These are phyloP conservation scores for Allobates femoralis DNA, from an alignment of 2,797 vertebrate genomes.

Conservation along the genomic window DNA sequence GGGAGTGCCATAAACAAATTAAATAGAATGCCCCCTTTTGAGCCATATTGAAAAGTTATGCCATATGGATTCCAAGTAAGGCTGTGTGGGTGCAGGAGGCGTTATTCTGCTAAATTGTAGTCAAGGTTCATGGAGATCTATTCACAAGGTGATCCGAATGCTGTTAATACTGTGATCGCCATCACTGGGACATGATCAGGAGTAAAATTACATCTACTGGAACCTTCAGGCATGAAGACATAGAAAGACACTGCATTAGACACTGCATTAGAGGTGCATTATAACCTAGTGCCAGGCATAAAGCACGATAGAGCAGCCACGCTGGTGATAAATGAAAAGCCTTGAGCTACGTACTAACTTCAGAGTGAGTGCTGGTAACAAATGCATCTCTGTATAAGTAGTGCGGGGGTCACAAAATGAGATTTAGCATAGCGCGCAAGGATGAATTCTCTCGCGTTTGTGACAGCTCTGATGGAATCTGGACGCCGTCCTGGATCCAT, in stretches of 20 bases:
- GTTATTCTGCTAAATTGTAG: no score
- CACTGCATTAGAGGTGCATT: conserved; percentile 18
- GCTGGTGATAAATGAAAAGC: conserved; percentile 19
- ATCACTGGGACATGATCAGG: not conserved
- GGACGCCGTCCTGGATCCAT: no score
- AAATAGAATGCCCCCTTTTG: no score
- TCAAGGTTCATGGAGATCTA: not conserved
- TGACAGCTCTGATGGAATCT: no score
- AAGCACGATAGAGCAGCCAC: not conserved
- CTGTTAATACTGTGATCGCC: not conserved
- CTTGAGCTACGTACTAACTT: conserved; percentile 23
- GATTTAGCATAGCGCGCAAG: not conserved
- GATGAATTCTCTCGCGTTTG: no score
- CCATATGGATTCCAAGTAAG: no score
- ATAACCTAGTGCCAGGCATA: conserved; percentile 12
- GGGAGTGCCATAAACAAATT: no score
- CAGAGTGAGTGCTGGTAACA: not conserved
- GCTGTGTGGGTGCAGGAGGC: no score
- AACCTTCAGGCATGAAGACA: conserved; percentile 15
- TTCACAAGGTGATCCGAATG: no score
- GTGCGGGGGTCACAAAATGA: not conserved
- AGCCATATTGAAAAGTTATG: no score
- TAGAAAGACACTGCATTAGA: conserved; percentile 9
- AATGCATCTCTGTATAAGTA: not conserved
- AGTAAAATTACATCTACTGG: conserved; percentile 28